Evolutionary conservation across 2,797 vertebrate species (phyloP).

Genomic region (Synanceia verrucosa): DNA sequence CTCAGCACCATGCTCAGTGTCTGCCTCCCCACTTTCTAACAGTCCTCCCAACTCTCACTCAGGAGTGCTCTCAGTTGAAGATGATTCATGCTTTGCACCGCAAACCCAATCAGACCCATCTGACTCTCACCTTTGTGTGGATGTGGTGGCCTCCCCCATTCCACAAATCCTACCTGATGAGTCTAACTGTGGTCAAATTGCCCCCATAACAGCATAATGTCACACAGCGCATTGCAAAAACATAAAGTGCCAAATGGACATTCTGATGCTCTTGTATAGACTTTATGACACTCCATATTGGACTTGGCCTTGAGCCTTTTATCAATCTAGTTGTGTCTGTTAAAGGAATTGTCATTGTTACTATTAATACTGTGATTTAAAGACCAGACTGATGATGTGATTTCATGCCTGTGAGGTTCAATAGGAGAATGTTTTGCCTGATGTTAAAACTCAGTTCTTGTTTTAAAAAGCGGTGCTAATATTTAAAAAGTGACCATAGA

Average conservation of each 20-base stretch:
- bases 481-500: conserved; percentile 5
- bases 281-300: conserved; percentile 17
- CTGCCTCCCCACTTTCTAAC: conserved; percentile 31
- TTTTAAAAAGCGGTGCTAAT: neutral
- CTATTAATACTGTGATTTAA: neutral
- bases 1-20: conserved; percentile 29
- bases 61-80: conserved; percentile 24
- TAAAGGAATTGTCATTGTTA: neutral
- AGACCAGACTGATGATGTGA: neutral
- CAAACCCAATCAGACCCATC: conserved; percentile 36
- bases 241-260: neutral
- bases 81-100: conserved; percentile 40
- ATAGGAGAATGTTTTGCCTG: neutral
- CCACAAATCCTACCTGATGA: conserved; percentile 26
- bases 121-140: conserved; percentile 13
- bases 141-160: conserved; percentile 13
- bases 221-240: conserved; percentile 12
- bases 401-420: neutral
- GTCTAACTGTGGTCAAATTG: neutral
- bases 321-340: neutral
- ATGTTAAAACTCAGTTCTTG: neutral
- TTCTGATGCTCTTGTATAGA: conserved; percentile 28
- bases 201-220: neutral
- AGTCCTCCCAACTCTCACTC: conserved; percentile 18
- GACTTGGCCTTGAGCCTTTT: neutral